Evolutionary conservation across 2,888 invertebrate species (phyloP), one percentile per base, ranked within the genome.

Genomic region (Tinea trinotella): DNA sequence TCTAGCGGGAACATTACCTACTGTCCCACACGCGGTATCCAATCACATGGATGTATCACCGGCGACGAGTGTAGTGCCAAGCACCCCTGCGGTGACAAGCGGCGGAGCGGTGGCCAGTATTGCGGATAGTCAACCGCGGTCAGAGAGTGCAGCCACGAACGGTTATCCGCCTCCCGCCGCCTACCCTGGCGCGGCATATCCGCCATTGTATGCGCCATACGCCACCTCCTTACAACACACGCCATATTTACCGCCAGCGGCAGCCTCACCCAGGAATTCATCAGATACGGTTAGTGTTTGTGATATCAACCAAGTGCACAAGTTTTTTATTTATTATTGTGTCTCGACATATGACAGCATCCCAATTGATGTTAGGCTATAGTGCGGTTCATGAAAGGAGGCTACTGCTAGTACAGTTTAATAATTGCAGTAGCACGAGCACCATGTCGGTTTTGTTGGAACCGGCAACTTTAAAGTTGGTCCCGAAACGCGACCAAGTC

Each of bases 171-270:
- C 94, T 59, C 94, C 94, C 63, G 91, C 93, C 7, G 92, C 93
- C 1, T 94, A 93, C 71, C 89, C 92, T 55, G 77, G 75, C n/a
- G 70, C 71, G 35, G 65, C 76, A 35, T 82, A 81, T 59, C 90
- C 91, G 59, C 90, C 92, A 35, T 85, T 95, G 58, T 95, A 95
- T 69, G 91, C 94, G 10, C 94, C 94, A 0, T 94, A 93, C 67
- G 91, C 92, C 56, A 88, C 91, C 57, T 88, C 91, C 55, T 72
- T 91, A 59, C 90, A 91, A 74, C 90, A 92, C 74, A 92, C 91
- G 65, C 92, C 93, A 40, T 93, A 93, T 69, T 87, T 92, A 63
- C 90, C 91, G 54, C 90, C 91, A 3, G 81, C 85, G 30, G 89
- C 88, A 53, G 88, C 90, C 46, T 90, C 91, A 40, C 90, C 91